Percentiles rank a stretch among this genome's conserved stretches.
These are phyloP conservation scores for Plecotus auritus DNA, from an alignment of 2,113 vertebrate species.

Conservation along the genomic window DNA sequence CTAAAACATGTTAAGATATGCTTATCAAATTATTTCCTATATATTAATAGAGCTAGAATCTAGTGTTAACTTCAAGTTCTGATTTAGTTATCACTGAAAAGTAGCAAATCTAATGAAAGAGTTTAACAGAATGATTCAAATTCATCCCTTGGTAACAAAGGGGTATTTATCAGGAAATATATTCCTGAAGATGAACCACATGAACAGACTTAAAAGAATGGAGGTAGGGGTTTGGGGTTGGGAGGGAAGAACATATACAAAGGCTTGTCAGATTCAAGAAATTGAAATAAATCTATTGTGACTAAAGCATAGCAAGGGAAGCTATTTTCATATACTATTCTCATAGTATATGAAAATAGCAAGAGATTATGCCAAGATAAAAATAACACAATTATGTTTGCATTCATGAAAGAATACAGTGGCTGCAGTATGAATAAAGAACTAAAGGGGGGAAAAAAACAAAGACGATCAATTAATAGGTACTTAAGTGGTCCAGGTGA, in stretches of 20 bases:
- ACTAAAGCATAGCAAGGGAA: background rate
- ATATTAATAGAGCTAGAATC: background rate
- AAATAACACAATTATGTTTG: background rate
- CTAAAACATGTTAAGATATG: background rate
- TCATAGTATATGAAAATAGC: background rate
- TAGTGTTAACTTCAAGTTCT: conserved; percentile 24
- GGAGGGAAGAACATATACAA: background rate
- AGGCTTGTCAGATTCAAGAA: background rate
- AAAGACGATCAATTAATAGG: background rate
- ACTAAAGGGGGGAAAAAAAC: background rate
- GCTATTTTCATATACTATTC: too few species aligned
- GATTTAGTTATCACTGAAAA: conserved; percentile 27
- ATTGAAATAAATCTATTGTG: background rate
- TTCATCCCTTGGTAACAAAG: background rate
- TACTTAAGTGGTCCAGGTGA: background rate
- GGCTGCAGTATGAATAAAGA: background rate
- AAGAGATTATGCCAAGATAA: background rate
- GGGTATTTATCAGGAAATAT: background rate
- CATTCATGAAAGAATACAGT: background rate
- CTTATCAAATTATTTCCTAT: conserved; percentile 28
- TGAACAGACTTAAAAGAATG: background rate
- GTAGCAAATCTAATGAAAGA: background rate
- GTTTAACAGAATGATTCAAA: background rate
- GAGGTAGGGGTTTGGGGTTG: background rate
- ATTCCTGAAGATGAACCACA: background rate